These are phyloP conservation scores for Pantelozetes paolii DNA, from an alignment of 2,888 invertebrate species.

Conservation along the genomic window DNA sequence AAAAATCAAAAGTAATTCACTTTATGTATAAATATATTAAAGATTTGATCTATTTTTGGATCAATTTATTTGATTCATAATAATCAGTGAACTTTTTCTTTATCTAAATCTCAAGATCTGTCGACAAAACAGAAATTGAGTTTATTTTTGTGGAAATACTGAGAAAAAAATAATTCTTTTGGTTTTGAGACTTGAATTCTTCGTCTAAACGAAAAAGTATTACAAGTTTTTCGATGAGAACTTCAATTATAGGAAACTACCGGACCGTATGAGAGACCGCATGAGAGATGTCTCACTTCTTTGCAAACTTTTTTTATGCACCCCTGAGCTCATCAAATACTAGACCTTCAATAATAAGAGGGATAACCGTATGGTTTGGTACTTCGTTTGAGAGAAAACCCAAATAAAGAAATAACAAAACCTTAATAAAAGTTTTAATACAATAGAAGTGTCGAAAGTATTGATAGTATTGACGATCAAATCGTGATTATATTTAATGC, in stretches of 20 bases:
- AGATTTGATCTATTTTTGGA: not conserved
- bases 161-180: not conserved
- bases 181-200: not conserved
- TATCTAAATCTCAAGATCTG: no score
- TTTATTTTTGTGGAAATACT: not conserved
- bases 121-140: not conserved
- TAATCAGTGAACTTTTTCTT: not conserved
- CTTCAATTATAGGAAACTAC: constrained; percentile 9
- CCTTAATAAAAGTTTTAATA: no score
- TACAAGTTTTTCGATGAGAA: constrained; percentile 23
- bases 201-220: not conserved
- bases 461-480: no score
- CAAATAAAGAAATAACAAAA: no score
- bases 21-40: not conserved
- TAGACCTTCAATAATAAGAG: not conserved
- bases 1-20: no score
- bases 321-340: constrained; percentile 1
- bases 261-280: constrained; percentile 20
- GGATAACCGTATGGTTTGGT: no score
- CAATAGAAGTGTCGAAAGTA: no score
- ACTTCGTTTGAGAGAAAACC: no score
- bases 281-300: not conserved
- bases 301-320: constrained; percentile 19
- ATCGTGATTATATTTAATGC: no score
- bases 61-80: not conserved